phyloP scores from a whole-genome alignment of 2,113 vertebrate species.

The Psilopogon haemacephalus region DNA sequence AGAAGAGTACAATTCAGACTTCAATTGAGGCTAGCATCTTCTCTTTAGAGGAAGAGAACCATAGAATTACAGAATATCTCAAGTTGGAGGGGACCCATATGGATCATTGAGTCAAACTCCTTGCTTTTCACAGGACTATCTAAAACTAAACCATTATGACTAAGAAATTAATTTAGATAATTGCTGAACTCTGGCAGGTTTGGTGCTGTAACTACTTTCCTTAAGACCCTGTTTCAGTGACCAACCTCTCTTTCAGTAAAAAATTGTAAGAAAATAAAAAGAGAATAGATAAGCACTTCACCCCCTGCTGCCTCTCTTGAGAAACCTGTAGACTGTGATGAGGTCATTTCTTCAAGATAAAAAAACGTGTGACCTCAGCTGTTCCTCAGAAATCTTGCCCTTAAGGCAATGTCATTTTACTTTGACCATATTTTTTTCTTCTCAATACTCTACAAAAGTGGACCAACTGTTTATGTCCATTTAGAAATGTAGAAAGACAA shows the following conservation, averaged over 20 bases:
- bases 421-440: neutral
- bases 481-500: neutral
- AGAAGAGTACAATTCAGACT: neutral
- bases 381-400: accelerated
- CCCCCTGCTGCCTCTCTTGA: accelerated
- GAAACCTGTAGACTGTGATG: neutral
- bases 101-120: neutral
- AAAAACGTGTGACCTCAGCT: neutral
- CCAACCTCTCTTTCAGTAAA: accelerated
- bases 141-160: neutral
- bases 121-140: neutral
- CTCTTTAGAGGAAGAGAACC: neutral
- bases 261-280: neutral
- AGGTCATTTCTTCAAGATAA: neutral
- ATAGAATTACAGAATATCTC: neutral
- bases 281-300: neutral
- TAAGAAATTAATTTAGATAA: accelerated
- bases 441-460: neutral
- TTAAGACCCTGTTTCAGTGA: neutral
- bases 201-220: neutral
- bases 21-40: accelerated
- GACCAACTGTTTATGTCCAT: neutral
- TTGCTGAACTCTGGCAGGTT: neutral
- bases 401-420: neutral
- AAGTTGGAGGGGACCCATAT: neutral